Evolutionary conservation across 2,113 vertebrate genomes (phyloP).

Genomic region (Scopus umbretta): DNA sequence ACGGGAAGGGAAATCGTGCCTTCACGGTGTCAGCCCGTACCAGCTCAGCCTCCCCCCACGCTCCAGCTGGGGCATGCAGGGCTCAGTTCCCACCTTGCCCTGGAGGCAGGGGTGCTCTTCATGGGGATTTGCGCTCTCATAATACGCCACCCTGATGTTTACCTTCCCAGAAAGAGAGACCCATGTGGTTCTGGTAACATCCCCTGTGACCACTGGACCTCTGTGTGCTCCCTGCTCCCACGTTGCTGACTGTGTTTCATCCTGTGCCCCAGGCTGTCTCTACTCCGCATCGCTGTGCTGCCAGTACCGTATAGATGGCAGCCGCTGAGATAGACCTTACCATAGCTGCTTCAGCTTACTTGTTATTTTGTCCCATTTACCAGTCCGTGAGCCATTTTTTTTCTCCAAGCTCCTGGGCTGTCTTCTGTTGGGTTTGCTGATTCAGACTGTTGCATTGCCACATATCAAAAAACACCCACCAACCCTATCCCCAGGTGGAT

Average conservation of each 20-base stretch:
- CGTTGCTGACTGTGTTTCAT: rapidly evolving
- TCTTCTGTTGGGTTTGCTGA: background rate
- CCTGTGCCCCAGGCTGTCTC: background rate
- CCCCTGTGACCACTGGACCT: background rate
- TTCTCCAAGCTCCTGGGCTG: background rate
- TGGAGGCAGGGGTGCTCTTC: background rate
- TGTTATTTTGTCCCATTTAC: background rate
- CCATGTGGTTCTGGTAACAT: background rate
- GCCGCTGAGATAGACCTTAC: background rate
- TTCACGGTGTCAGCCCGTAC: rapidly evolving
- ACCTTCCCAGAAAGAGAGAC: background rate
- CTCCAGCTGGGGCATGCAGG: background rate
- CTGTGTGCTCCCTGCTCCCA: background rate
- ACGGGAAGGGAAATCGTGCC: background rate
- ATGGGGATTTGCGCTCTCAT: background rate
- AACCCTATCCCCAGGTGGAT: background rate
- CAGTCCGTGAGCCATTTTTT: background rate
- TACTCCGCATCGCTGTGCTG: rapidly evolving
- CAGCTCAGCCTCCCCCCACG: rapidly evolving
- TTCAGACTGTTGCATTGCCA: background rate
- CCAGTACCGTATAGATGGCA: background rate
- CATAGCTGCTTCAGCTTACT: background rate
- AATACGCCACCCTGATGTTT: background rate
- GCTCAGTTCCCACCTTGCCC: background rate
- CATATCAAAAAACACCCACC: background rate